Percentiles rank a stretch among this genome's conserved stretches.
These are phyloP conservation scores for Pseudomugil tenellus DNA, from an alignment of 2,797 vertebrate species.

Conservation along the genomic window DNA sequence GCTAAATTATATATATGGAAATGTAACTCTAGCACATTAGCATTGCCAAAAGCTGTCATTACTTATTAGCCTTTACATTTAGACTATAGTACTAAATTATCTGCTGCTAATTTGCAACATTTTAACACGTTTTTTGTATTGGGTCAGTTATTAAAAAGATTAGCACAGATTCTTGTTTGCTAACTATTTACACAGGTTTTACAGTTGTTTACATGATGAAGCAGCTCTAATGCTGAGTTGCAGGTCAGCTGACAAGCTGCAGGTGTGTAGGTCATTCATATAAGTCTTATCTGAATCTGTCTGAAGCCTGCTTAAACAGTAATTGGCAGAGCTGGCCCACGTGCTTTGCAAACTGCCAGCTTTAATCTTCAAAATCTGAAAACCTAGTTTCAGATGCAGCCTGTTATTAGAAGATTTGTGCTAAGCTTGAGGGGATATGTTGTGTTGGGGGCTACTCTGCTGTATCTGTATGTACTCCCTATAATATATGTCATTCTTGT, in stretches of 20 bases:
- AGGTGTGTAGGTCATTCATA: constrained; percentile 54
- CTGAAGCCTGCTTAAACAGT: constrained; percentile 59
- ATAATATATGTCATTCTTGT: constrained; percentile 23
- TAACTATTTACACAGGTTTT: constrained; percentile 32
- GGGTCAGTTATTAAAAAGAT: constrained; percentile 45
- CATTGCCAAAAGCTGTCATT: neutral
- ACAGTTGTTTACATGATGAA: constrained; percentile 34
- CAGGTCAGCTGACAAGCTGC: constrained; percentile 47
- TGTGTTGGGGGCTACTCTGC: constrained; percentile 34
- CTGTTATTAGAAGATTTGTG: constrained; percentile 69
- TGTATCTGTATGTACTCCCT: constrained; percentile 42
- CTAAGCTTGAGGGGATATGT: constrained; percentile 59
- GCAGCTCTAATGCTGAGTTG: constrained; percentile 34
- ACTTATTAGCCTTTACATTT: neutral
- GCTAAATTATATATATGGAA: too few relatives aligned
- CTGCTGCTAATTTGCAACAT: constrained; percentile 11
- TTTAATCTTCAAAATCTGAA: constrained; percentile 70
- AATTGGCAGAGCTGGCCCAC: constrained; percentile 47
- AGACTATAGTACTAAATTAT: neutral
- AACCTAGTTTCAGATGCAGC: constrained; percentile 47
- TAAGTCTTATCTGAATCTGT: constrained; percentile 50
- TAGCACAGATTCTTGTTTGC: constrained; percentile 37
- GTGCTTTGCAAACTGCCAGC: constrained; percentile 35
- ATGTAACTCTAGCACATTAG: neutral
- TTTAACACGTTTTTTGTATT: constrained; percentile 30